Evolutionary conservation across 2,888 invertebrate genomes (phyloP), one percentile per base, ranked within the genome.

Genomic region (Pilophorus perplexus): DNA sequence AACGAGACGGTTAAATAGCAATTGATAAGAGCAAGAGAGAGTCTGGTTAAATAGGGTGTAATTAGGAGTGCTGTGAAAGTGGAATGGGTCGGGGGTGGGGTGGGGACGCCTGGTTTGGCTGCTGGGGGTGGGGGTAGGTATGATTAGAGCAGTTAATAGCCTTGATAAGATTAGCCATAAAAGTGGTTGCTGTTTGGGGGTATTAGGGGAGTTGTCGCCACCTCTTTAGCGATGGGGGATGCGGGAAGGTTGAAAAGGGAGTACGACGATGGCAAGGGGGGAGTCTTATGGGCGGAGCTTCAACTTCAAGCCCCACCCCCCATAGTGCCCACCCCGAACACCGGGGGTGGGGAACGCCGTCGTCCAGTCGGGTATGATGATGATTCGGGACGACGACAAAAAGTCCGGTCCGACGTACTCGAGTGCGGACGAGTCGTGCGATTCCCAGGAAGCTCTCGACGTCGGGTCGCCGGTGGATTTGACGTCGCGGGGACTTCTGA

Each of bases 391-490:
- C 14, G 66, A 66, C 44, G 59, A 48, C 23, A 8, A 37, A 23
- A 40, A 44, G 59, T 23, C 59, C 46, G 54, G 33, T 28, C 60
- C 33, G 38, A 40, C 60, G 40, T 74, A 76, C 28, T 72, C 74
- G 25, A 76, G 76, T 37, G 75, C 75, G 3, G 77, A 76, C 40
- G 75, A 76, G 20, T 50, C 74, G 74, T 42, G 40, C 27, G 40
- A 55, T 33, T 57, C 57, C 48, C 48, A 46, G 27, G 40, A 57
- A 25, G 65, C 25, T 69, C 67, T 74, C 74, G 65, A 75, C 60
- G 71, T 71, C 68, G 68, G 76, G 72, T 72, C 76, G 60, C 79
- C 79, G 2, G 79, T 79, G 3, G 79, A 79, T 60, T 72, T 79
- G 2, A 79, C 79, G 22, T 77, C 77, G 0, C 74, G 78, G 12